These are phyloP conservation scores for Venturia canescens DNA, from an alignment of 1,140 invertebrate genomes.

Conservation along the genomic window DNA sequence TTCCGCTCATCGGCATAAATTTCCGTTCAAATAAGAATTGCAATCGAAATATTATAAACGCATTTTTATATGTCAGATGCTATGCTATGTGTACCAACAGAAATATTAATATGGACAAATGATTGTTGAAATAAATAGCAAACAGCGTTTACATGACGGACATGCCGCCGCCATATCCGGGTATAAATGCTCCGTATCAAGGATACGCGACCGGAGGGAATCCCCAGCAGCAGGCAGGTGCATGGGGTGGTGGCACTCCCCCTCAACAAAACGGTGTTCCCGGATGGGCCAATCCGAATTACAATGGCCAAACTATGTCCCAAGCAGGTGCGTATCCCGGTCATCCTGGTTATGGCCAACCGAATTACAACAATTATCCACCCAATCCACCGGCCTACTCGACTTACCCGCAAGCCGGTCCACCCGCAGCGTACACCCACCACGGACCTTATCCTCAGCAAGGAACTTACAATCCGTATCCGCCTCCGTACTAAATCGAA, in stretches of 20 bases:
- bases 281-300: slow-evolving; percentile 72
- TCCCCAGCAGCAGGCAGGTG: slow-evolving; percentile 60
- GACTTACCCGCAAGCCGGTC: slow-evolving; percentile 53
- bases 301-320: slow-evolving; percentile 72
- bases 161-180: slow-evolving; percentile 96
- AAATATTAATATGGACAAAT: too few species aligned
- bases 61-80: too few species aligned
- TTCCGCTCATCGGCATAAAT: too few species aligned
- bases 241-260: slow-evolving; percentile 50
- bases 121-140: slow-evolving; percentile 75
- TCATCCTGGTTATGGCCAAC: slow-evolving; percentile 68
- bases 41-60: too few species aligned
- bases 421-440: slow-evolving; percentile 48
- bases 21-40: too few species aligned
- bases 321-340: slow-evolving; percentile 75
- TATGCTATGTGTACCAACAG: too few species aligned
- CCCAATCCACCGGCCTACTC: slow-evolving; percentile 69
- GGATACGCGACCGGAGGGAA: slow-evolving; percentile 69
- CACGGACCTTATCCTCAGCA: slow-evolving; percentile 54
- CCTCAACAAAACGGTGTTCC: slow-evolving; percentile 67
- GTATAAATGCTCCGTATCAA: slow-evolving; percentile 80
- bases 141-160: slow-evolving; percentile 94
- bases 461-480: slow-evolving; percentile 57
- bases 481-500: slow-evolving; percentile 55
- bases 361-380: slow-evolving; percentile 65